Conservation (phyloP, 2,113 vertebrate species). For the Chloroceryle aenea region DNA sequence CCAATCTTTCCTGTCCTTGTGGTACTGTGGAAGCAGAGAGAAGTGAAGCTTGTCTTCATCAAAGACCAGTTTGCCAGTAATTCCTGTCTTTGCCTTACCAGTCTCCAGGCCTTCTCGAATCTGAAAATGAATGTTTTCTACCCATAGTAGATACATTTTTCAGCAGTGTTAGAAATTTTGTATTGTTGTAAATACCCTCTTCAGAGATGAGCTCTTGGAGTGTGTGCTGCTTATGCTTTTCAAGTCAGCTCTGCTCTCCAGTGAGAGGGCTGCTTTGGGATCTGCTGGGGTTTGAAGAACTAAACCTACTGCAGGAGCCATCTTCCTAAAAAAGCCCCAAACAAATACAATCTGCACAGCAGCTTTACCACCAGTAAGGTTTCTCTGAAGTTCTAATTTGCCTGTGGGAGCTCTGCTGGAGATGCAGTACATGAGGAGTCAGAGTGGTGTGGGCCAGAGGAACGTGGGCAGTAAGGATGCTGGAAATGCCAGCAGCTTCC, state of each 20-base stretch:
- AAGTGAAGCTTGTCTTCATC: background rate
- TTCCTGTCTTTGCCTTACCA: background rate
- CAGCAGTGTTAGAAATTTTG: background rate
- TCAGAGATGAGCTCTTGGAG: background rate
- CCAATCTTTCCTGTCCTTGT: background rate
- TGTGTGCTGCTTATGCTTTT: background rate
- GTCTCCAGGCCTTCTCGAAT: background rate
- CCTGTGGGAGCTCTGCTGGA: background rate
- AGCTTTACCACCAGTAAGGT: background rate
- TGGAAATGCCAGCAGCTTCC: background rate
- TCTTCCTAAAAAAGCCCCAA: background rate
- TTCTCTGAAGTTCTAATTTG: background rate
- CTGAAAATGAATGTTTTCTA: background rate
- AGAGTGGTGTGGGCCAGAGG: background rate
- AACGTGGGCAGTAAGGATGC: background rate
- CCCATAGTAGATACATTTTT: background rate
- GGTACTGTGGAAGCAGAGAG: background rate
- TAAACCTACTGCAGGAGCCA: background rate
- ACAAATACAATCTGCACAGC: background rate
- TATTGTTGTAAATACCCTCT: background rate
- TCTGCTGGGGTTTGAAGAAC: background rate
- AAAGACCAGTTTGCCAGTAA: background rate
- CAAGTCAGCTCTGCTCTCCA: background rate
- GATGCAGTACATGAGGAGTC: background rate
- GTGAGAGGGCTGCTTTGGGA: background rate